Evolutionary conservation across 2,888 invertebrate species (phyloP), one percentile per base, ranked within the genome.

Genomic region (Spisula solida): DNA sequence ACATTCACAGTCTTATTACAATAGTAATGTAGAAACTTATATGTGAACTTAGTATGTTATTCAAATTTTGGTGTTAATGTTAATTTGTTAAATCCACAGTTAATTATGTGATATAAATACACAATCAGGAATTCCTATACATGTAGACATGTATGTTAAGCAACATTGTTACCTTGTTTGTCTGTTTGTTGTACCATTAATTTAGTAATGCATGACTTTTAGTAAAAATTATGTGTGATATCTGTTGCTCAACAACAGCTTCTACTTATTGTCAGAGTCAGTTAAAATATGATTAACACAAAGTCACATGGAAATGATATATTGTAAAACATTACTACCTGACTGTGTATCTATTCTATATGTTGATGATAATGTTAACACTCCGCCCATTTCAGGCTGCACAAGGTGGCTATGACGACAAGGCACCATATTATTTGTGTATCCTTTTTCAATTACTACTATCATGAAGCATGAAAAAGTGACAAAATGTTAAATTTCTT

Each of bases 361-460:
- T 56, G 20, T 20, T 60, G 60, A 25, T 34, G 4, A 56, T 82
- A 41, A 51, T 16, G 18, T 87, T 16, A 75, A 47, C 66, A 16
- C 48, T 86, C 31, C 81, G 90, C 47, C 29, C 4, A 82, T 55
- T 90, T 90, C 91, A 94, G 94, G 89, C 90, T 18, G 55, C 93
- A 31, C 89, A 89, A 60, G 91, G 91, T 12, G 88, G 86, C 5
- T 90, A 91, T 83, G 95, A 95, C 89, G 95, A 95, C 87, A 94
- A 93, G 84, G 92, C 95, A 12, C 95, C 94, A 31, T 92, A 95
- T 81, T 96, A 95, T 86, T 88, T 96, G 86, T 96, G 96, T 96
- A 96, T 96, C 96, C 96, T 96, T 96, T 66, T 1, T 66, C n/a
- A 66, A 56, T 56, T n/a, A 6, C 18, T 18, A n/a, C 5, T 56